Base-by-base conservation (phyloP, 2,888 invertebrate species). In the Rapana venosa region DNA sequence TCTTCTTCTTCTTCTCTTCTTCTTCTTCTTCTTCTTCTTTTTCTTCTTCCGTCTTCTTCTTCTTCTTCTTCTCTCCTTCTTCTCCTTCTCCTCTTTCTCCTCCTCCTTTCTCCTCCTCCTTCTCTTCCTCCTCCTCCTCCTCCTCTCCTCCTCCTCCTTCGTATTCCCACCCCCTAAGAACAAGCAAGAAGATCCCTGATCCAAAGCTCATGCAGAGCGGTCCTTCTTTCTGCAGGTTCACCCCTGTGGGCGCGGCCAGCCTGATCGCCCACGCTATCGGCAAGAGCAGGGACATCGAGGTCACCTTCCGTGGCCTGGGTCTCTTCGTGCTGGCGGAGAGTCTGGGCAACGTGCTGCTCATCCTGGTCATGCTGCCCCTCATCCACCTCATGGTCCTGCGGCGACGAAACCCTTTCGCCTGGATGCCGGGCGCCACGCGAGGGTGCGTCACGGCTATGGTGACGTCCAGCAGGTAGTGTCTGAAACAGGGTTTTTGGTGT, bases 231-330 rank as follows among this genome's bases (percentile, higher is more conserved):
- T 90, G 0, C 90, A 94, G 94, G 94, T 93, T 92, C 56, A 94
- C 94, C 4, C 94, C 94, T 2, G 70, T 94, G 15, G 94, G 94
- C 58, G 94, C 94, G 0, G 93, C 93, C 22, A 94, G 93, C 90
- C 91, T 94, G 85, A 94, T 94, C 36, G 93, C 93, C 0, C 92
- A 90, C 0, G 92, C 94, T 5, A 86, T 94, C 20, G 92, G 92
- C 4, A 81, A 90, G 11, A 93, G 93, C 1, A 83, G 58, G 0
- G 92, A 93, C 87, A 83, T 94, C 15, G 91, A 85, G 20, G 87
- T 36, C 11, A 92, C 93, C 0, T 94, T 94, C 88, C 89, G 84
- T 30, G 92, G 92, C 61, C 92, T 94, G 15, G 94, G 93, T 2
- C 91, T 93, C 87, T 93, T 94, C 83, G 89, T 93, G 17, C 87